Percentiles rank a stretch among this genome's conserved stretches.
Evolutionary conservation across 2,113 vertebrate species (phyloP).

Genomic region (Rhea americana): DNA sequence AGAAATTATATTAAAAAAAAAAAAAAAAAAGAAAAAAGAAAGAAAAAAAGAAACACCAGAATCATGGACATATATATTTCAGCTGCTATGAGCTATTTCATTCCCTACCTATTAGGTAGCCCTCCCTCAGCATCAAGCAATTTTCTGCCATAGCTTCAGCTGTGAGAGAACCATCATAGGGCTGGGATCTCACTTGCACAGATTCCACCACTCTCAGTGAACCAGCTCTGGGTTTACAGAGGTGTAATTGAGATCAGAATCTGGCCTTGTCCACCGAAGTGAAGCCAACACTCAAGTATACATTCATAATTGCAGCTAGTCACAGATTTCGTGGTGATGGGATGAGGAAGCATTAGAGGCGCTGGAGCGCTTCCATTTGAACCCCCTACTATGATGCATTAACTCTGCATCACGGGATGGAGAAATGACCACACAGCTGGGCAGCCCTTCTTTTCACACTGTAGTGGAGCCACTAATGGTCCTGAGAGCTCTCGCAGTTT

Average conservation of each 20-base stretch:
- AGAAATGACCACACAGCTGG: neutral
- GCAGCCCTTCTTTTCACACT: neutral
- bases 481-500: neutral
- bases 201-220: neutral
- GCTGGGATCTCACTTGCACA: neutral
- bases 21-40: neutral
- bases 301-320: neutral
- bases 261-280: neutral
- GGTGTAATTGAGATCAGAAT: neutral
- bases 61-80: neutral
- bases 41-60: neutral
- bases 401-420: neutral
- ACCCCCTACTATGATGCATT: fast-evolving
- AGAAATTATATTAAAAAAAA: neutral
- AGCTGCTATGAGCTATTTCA: neutral
- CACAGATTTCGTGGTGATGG: neutral
- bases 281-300: neutral
- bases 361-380: neutral
- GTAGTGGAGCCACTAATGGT: neutral
- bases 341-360: neutral
- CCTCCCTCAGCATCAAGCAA: neutral
- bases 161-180: neutral
- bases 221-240: neutral
- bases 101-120: neutral
- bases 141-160: neutral